phyloP scores from a whole-genome alignment of 2,888 invertebrate genomes.

The Acrocera orbiculus region DNA sequence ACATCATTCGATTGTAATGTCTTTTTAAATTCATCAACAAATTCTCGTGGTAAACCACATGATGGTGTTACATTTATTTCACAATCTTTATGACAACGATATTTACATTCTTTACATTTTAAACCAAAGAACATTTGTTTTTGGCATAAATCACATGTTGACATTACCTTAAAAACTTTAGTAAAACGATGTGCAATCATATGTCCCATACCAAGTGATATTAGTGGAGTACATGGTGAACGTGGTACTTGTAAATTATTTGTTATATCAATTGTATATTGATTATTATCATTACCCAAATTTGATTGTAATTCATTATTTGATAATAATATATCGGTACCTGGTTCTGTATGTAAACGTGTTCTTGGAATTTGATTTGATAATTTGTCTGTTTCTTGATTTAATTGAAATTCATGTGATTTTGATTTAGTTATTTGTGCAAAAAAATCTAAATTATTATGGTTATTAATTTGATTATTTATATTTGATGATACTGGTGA shows the following conservation, averaged over 20 bases:
- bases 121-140: conserved; percentile 75
- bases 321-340: no score
- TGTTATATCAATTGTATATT: conserved; percentile 22
- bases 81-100: conserved; percentile 57
- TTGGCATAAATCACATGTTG: conserved; percentile 77
- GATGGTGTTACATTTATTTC: conserved; percentile 82
- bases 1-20: conserved; percentile 44
- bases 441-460: conserved; percentile 28
- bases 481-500: conserved; percentile 8
- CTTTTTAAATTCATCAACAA: conserved; percentile 65
- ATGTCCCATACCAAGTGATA: conserved; percentile 68
- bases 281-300: conserved; percentile 17
- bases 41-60: conserved; percentile 76
- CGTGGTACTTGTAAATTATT: conserved; percentile 35
- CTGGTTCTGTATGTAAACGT: conserved; percentile 30
- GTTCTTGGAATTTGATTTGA: conserved; percentile 18
- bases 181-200: conserved; percentile 80
- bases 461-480: conserved; percentile 4
- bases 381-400: conserved; percentile 26
- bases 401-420: conserved; percentile 80
- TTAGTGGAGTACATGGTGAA: conserved; percentile 58
- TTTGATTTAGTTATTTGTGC: conserved; percentile 62
- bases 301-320: conserved; percentile 14
- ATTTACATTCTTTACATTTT: conserved; percentile 91
- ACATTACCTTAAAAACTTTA: conserved; percentile 73